Evolutionary conservation across 2,888 invertebrate species (phyloP).

Genomic region (Oasisia sp.): DNA sequence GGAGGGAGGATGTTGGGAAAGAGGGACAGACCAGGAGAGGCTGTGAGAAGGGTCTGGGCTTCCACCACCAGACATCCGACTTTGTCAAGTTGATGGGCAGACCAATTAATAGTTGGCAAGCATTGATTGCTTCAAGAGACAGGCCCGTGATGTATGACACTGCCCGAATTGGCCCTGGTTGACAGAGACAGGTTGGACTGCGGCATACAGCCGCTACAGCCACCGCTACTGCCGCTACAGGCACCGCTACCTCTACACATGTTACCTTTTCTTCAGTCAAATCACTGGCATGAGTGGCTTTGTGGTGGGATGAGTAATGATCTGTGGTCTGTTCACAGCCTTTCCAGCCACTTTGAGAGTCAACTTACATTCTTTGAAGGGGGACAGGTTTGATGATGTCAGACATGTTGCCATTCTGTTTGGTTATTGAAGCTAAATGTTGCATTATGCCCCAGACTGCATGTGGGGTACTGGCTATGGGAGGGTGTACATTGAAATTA

Average conservation of each 20-base stretch:
- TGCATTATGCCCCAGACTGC: background rate
- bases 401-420: background rate
- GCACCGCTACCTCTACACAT: background rate
- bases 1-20: background rate
- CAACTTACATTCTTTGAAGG: background rate
- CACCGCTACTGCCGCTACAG: background rate
- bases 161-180: background rate
- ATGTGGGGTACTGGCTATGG: background rate
- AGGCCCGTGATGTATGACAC: background rate
- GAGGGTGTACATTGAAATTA: background rate
- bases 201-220: too few relatives aligned
- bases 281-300: background rate
- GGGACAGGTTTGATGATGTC: background rate
- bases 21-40: background rate
- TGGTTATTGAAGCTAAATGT: background rate
- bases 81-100: conserved; percentile 10
- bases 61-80: background rate
- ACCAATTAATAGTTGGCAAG: conserved; percentile 13
- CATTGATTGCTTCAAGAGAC: conserved; percentile 12
- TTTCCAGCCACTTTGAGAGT: background rate
- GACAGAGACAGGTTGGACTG: background rate
- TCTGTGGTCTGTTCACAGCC: background rate
- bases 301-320: background rate
- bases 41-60: background rate
- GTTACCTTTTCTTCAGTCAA: background rate